Base-by-base conservation (phyloP, 2,888 invertebrate species). In the Pharmacophagus antenor region DNA sequence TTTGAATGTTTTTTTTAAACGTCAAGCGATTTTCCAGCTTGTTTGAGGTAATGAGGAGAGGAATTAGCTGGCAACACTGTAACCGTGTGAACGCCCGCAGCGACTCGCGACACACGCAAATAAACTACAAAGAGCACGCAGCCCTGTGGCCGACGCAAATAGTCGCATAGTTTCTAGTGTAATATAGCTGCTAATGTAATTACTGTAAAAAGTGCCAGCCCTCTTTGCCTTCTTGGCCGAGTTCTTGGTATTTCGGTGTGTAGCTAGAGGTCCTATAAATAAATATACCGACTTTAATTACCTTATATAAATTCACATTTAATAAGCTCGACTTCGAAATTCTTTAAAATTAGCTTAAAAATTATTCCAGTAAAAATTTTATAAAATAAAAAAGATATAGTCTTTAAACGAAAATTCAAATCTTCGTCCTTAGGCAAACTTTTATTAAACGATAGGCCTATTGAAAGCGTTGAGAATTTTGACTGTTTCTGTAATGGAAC, bases 91-190 rank as follows among this genome's bases (percentile, higher is more conserved):
- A 88, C 77, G 88, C 71, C 87, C 88, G 79, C 77, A 65, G 72
- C 73, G 84, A 79, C 85, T 74, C 85, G 87, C 85, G 85, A 83
- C 84, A 74, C 70, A 79, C 82, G 83, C 82, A 87, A 88, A 89
- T 87, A 87, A 84, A 85, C 80, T 68, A 73, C 69, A 65, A 68
- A 71, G 63, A 64, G 65, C 55, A 62, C 64, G 58, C 65, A 61
- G 62, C 61, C 64, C 65, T 55, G 65, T 27, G 54, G 61, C 67
- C 56, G 76, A 74, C 79, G 75, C 77, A 82, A 84, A 84, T 84
- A 85, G 74, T 71, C 76, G 71, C 80, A 76, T 77, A 75, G 69
- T 71, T 64, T 63, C 65, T 61, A 58, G 58, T 64, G 63, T 65
- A 64, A 62, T 68, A 67, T 67, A 58, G 25, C 58, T 20, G 62